Evolutionary conservation across 2,113 vertebrate species (phyloP).

Genomic region (Chunga burmeisteri): DNA sequence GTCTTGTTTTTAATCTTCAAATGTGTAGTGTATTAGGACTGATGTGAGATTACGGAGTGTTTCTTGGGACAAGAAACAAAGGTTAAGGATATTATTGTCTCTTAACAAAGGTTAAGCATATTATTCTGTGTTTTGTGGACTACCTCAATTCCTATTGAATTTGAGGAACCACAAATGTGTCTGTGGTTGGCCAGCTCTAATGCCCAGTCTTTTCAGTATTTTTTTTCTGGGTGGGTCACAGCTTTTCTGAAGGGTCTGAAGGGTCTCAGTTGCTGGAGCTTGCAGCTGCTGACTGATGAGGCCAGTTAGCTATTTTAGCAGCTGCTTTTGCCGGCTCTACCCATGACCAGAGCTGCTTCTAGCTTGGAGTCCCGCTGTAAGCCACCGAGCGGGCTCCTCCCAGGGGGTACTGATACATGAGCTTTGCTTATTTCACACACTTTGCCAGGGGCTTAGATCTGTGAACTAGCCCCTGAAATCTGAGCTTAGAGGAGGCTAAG

Average conservation of each 20-base stretch:
- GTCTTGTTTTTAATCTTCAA: not conserved
- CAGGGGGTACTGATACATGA: constrained; percentile 35
- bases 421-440: constrained; percentile 39
- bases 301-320: constrained; percentile 29
- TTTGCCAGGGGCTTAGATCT: constrained; percentile 43
- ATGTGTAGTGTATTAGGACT: not conserved
- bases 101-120: not conserved
- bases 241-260: not conserved
- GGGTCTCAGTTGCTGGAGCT: not conserved
- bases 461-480: constrained; percentile 55
- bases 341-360: not conserved
- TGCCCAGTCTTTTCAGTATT: not conserved
- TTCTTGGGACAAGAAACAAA: not conserved
- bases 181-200: not conserved
- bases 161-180: not conserved
- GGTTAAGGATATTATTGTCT: too few relatives aligned
- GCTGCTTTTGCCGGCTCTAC: not conserved
- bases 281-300: constrained; percentile 31
- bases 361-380: not conserved
- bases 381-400: not conserved
- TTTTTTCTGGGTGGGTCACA: not conserved
- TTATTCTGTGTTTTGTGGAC: not conserved
- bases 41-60: not conserved
- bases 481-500: constrained; percentile 25
- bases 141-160: not conserved